Percentiles rank a stretch among this genome's conserved stretches.
Evolutionary conservation across 2,888 invertebrate species (phyloP).

Genomic region (Psylliodes chrysocephalus): DNA sequence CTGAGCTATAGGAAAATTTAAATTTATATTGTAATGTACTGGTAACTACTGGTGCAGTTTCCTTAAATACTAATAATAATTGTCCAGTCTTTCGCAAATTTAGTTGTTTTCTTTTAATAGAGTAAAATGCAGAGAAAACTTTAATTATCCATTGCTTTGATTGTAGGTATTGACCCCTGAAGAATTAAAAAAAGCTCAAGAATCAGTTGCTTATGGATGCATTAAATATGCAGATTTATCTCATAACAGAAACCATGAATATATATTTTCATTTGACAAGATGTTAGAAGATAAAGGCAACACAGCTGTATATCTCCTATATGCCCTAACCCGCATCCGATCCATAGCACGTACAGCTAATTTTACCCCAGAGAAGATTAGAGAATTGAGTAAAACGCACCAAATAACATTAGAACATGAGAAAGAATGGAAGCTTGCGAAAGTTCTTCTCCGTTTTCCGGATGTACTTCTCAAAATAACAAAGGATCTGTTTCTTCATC

Average conservation of each 20-base stretch:
- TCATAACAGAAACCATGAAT: slow-evolving; percentile 92
- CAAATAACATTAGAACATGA: slow-evolving; percentile 82
- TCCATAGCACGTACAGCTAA: slow-evolving; percentile 87
- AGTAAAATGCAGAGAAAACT: too few relatives aligned
- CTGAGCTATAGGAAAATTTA: too few relatives aligned
- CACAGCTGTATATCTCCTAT: slow-evolving; percentile 96
- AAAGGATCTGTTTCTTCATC: slow-evolving; percentile 84
- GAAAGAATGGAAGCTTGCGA: slow-evolving; percentile 94
- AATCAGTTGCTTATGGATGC: slow-evolving; percentile 96
- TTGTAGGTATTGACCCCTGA: slow-evolving; percentile 71
- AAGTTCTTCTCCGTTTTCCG: slow-evolving; percentile 85
- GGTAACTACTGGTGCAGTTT: too few relatives aligned
- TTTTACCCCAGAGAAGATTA: slow-evolving; percentile 71
- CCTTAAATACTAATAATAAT: too few relatives aligned
- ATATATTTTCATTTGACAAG: slow-evolving; percentile 97
- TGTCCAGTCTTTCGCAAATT: too few relatives aligned
- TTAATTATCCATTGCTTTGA: too few relatives aligned
- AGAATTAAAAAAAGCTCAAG: slow-evolving; percentile 85
- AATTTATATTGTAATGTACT: too few relatives aligned
- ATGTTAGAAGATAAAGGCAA: slow-evolving; percentile 99
- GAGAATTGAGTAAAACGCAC: slow-evolving; percentile 70
- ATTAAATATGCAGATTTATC: slow-evolving; percentile 98
- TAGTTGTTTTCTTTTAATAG: too few relatives aligned
- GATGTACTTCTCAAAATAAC: slow-evolving; percentile 86
- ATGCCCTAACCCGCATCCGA: slow-evolving; percentile 93